A percentile compares a stretch with the other conserved stretches of the same genome.
phyloP scores from a whole-genome alignment of 2,113 vertebrate species.

The Anser brachyrhynchus region DNA sequence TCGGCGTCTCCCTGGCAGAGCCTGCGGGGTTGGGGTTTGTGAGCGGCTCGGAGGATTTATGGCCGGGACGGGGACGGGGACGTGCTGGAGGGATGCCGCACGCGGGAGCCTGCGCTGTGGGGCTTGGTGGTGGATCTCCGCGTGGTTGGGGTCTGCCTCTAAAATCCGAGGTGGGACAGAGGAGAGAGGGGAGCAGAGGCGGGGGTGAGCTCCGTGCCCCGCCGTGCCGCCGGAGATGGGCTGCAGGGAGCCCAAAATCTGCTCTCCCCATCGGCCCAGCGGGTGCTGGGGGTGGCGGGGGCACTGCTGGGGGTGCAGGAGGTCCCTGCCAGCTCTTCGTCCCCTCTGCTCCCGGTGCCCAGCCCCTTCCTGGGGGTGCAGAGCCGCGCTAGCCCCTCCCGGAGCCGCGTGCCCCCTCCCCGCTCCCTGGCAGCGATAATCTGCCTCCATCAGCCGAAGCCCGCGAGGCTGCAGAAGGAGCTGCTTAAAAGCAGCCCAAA shows the following conservation, averaged over 20 bases:
- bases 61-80: rapidly evolving
- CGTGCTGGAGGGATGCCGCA: not conserved
- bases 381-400: rapidly evolving
- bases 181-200: not conserved
- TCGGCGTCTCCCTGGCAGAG: not conserved
- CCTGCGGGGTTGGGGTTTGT: not conserved
- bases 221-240: not conserved
- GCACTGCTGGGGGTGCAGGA: not conserved
- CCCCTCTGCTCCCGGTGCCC: not conserved
- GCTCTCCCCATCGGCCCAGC: not conserved
- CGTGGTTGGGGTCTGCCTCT: rapidly evolving
- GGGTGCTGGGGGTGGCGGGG: rapidly evolving
- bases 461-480: not conserved
- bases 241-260: not conserved
- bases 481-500: not conserved
- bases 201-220: not conserved
- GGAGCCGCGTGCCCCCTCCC: not conserved
- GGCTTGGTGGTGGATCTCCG: not conserved
- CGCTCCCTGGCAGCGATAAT: not conserved
- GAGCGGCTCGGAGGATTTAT: not conserved
- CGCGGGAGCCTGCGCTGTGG: rapidly evolving
- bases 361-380: rapidly evolving
- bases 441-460: not conserved
- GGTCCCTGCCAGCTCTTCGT: not conserved
- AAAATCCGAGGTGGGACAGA: rapidly evolving